A percentile compares a stretch with the other conserved stretches of the same genome.
These are phyloP conservation scores for Ispidina picta DNA, from an alignment of 2,797 vertebrate species.

Conservation along the genomic window DNA sequence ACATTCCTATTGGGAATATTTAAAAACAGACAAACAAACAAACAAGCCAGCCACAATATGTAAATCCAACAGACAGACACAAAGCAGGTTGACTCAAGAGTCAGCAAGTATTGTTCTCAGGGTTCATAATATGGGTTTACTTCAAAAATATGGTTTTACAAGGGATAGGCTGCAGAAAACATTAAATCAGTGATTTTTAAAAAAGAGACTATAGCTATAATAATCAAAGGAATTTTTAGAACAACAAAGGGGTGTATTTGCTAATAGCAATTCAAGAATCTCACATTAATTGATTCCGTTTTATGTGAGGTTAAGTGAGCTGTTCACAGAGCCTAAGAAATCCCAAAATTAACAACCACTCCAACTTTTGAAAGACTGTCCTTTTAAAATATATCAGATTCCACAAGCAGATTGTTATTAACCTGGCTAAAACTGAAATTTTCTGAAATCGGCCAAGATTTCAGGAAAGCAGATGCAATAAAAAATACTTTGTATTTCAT, in stretches of 20 bases:
- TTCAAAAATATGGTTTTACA: constrained; percentile 6
- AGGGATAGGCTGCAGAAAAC: neutral
- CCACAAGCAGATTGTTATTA: neutral
- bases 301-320: neutral
- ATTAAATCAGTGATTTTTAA: constrained; percentile 18
- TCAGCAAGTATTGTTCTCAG: neutral
- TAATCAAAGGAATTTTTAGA: neutral
- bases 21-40: neutral
- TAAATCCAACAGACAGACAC: neutral
- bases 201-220: neutral
- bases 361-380: neutral
- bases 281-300: neutral
- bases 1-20: constrained; percentile 16
- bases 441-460: neutral
- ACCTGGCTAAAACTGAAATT: neutral
- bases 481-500: neutral
- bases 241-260: constrained; percentile 1
- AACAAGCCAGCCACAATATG: neutral
- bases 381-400: neutral
- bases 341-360: neutral
- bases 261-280: constrained; percentile 26
- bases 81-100: constrained; percentile 6
- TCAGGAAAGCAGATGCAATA: neutral
- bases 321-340: neutral
- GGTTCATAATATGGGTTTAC: neutral